Evolutionary conservation across 2,888 invertebrate species (phyloP), one percentile per base, ranked within the genome.

Genomic region (Athalia rosae): DNA sequence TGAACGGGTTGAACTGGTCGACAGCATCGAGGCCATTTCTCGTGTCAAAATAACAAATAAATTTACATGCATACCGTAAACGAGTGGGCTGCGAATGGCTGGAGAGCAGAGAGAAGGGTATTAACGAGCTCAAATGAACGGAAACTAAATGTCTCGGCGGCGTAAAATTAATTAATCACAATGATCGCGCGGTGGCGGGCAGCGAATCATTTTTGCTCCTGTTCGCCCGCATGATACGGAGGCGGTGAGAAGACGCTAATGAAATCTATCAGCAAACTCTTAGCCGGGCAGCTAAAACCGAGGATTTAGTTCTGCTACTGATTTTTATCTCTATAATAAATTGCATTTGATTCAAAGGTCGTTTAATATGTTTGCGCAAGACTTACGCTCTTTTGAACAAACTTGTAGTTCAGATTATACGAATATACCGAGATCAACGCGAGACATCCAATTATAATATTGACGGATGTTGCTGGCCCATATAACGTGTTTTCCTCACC

Each of bases 81-180:
- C 86, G 87, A 87, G 87, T 85, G 85, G 86, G 85, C 81, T 83
- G 84, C 73, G 76, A 74, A 74, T 76, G 63, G 67, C 76, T 78
- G 77, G 69, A 78, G 78, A 64, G 71, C 79, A 76, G 76, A 79
- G 28, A 62, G 48, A 28, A 28, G 61, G 71, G 81, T 89, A 89
- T 89, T 89, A 89, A 89, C 88, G 87, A 89, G 89, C 89, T 89
- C 87, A 89, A 89, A 89, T 86, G 89, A 89, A 89, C 89, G 89
- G 89, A 89, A 89, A 89, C 89, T 87, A 87, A 89, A 88, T 89
- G 89, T 89, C 89, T 88, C 89, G 87, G 86, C 86, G 85, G 89
- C 87, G 87, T 88, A 88, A 89, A 89, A 89, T 89, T 89, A 89
- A 89, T 89, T 89, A 89, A 89, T 89, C 88, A 83, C 84, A 83